Evolutionary conservation across 2,888 invertebrate genomes (phyloP).

Genomic region (Merodon equestris): DNA sequence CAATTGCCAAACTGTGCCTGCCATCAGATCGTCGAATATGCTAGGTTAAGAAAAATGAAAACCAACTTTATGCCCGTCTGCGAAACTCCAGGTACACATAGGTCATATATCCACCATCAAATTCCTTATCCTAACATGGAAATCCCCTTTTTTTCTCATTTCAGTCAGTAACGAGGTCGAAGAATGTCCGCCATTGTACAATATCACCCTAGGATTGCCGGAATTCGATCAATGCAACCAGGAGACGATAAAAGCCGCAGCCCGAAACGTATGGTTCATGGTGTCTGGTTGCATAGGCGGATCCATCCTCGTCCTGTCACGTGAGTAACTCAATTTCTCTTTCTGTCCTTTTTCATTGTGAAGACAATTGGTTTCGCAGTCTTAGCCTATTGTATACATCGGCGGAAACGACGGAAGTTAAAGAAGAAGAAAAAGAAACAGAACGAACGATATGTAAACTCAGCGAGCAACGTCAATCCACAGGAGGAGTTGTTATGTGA

Average conservation of each 20-base stretch:
- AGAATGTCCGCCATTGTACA: conserved; percentile 75
- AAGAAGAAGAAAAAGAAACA: conserved; percentile 40
- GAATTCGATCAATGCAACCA: conserved; percentile 73
- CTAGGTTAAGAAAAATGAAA: conserved; percentile 73
- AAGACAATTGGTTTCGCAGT: conserved; percentile 67
- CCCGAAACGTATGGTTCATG: conserved; percentile 74
- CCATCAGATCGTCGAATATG: conserved; percentile 75
- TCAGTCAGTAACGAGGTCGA: conserved; percentile 72
- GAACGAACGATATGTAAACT: conserved; percentile 60
- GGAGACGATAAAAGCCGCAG: conserved; percentile 71
- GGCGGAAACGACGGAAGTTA: conserved; percentile 72
- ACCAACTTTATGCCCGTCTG: conserved; percentile 75
- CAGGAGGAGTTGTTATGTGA: conserved; percentile 57
- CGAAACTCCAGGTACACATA: conserved; percentile 72
- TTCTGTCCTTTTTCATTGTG: not conserved
- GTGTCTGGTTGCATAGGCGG: conserved; percentile 73
- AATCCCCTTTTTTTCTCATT: conserved; percentile 44
- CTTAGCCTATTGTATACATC: conserved; percentile 72
- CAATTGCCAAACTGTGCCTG: conserved; percentile 74
- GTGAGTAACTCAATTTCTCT: conserved; percentile 67
- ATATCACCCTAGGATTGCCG: conserved; percentile 74
- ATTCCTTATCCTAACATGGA: not conserved
- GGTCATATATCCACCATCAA: too few relatives aligned
- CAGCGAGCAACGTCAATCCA: conserved; percentile 46
- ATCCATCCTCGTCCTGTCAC: conserved; percentile 70